Evolutionary conservation across 2,797 vertebrate species (phyloP), one percentile per base, ranked within the genome.

Genomic region (Halcyon badia): DNA sequence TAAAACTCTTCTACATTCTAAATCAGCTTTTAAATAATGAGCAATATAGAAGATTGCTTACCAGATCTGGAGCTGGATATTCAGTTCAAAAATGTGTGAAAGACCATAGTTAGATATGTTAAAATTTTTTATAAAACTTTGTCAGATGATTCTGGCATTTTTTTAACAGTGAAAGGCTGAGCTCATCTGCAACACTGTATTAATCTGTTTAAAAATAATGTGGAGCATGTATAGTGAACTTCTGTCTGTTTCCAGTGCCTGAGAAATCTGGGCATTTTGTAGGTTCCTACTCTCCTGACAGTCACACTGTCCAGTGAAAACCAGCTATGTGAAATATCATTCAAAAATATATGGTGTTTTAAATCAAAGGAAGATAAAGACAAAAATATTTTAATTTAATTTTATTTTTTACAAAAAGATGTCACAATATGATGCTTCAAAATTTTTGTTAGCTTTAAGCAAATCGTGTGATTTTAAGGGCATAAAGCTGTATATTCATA

Each of bases 21-120:
- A 80, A 87, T 58, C 72, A 76, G 14, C 10, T 79, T 91, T 61
- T 66, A 89, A 90, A 58, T 87, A 60, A 58, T 51, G 16, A 60
- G 5, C 42, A 61, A 20, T 57, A 28, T n/a, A 49, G 48, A 90
- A 84, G 28, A 66, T 22, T 28, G 2, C 44, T 92, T 76, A 64
- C 7, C 8, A 56, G 56, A 76, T 48, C 49, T 82, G 31, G 39
- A 79, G 26, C 28, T 71, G 17, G 20, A 26, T 76, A 66, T 79
- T 94, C 21, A 18, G 14, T 68, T 94, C 18, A 71, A 57, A 94
- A 87, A 76, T 7, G 58, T 35, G 62, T 3, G 39, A 33, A 94
- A 78, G 17, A 72, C 19, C 11, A 26, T 28, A 66, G 35, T 54
- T 72, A 70, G 9, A 6, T 66, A 11, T 10, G 3, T 83, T 94